Base-by-base conservation (phyloP, 2,797 vertebrate genomes). In the Pipistrellus kuhlii region DNA sequence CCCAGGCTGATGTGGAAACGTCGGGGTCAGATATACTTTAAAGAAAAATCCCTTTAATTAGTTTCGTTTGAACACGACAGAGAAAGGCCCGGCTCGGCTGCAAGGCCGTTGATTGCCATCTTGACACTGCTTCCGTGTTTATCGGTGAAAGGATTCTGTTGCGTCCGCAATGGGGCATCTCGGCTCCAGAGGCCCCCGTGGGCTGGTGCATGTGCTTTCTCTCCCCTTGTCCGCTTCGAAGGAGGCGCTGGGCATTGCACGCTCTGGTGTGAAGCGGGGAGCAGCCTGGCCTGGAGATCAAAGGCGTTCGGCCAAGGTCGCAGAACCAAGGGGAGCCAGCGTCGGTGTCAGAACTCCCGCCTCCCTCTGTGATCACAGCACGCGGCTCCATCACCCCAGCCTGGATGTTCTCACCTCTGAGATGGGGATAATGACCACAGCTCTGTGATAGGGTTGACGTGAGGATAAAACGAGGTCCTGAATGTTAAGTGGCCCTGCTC, bases 11-110 rank as follows among this genome's bases (percentile, higher is more conserved):
- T 44, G 53, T 48, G 72, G 85, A 93, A 95, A 95, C 5, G 94
- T 88, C 95, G 86, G 71, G 80, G 95, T 93, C 95, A 96, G 94
- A 94, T n/a, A 90, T 30, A 77, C 91, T 97, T 97, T 95, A 94
- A 97, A 96, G 95, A 92, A 95, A 96, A 94, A 85, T 93, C 84
- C 83, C 90, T 96, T 93, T 96, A 96, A 97, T 97, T 94, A 96
- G 95, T 90, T 97, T 94, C 68, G 69, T 96, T 97, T 96, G 95
- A 97, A 94, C 35, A 38, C 3, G 12, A 51, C 85, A 6, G 38
- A 93, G 94, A 97, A 95, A 97, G 82, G 87, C 83, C 90, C 90
- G 21, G 30, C 90, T 86, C 75, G 89, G 94, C 51, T 35, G 95
- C 38, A 4, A 88, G 89, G 87, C 89, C 48, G 64, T 91, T 95